Evolutionary conservation across 2,888 invertebrate species (phyloP).

Genomic region (Lymantria monacha): DNA sequence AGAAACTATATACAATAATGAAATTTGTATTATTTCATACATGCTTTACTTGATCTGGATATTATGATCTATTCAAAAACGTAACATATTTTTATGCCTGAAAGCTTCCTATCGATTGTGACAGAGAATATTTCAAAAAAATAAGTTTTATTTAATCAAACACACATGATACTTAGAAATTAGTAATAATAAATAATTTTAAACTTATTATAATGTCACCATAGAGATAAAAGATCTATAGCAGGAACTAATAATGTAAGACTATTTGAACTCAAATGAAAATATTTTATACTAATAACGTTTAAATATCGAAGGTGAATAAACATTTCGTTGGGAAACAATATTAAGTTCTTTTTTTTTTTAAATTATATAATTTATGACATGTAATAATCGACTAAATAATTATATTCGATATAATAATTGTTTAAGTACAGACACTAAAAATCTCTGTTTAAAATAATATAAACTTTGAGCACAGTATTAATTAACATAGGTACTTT

Average conservation of each 20-base stretch:
- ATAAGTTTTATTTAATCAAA: constrained; percentile 61
- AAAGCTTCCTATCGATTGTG: constrained; percentile 80
- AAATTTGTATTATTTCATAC: constrained; percentile 62
- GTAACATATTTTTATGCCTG: constrained; percentile 46
- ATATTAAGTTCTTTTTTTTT: constrained; percentile 4
- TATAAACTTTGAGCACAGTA: constrained; percentile 30
- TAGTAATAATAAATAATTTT: constrained; percentile 30
- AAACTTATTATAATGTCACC: constrained; percentile 28
- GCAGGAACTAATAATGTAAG: constrained; percentile 38
- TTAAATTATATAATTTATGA: constrained; percentile 11
- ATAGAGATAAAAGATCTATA: constrained; percentile 29
- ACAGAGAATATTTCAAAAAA: constrained; percentile 39
- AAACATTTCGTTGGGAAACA: constrained; percentile 19
- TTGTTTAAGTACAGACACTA: constrained; percentile 32
- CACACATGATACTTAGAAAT: constrained; percentile 43
- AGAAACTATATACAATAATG: constrained; percentile 32
- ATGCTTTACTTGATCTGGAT: constrained; percentile 54
- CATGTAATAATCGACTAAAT: constrained; percentile 31
- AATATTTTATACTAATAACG: not conserved
- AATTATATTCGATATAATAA: constrained; percentile 24
- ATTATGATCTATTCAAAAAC: constrained; percentile 8
- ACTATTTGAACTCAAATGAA: constrained; percentile 10
- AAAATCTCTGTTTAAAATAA: constrained; percentile 12
- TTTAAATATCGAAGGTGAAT: not conserved
- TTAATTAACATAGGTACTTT: constrained; percentile 16